Percentiles rank a stretch among this genome's conserved stretches.
phyloP scores from a whole-genome alignment of 2,113 vertebrate species.

The Dipodomys spectabilis region DNA sequence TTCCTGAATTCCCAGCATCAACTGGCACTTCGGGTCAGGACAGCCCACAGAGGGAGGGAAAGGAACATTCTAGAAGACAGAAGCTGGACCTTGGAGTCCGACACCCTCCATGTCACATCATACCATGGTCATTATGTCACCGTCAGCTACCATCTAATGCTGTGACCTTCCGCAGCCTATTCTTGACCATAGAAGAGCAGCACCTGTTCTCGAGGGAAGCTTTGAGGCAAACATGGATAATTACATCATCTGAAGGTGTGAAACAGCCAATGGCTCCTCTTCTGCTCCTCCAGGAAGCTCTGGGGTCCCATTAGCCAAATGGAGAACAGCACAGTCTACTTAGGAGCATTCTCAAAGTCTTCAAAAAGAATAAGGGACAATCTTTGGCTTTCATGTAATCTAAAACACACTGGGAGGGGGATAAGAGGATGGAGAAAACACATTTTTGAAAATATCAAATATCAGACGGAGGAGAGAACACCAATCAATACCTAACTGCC shows the following conservation, averaged over 20 bases:
- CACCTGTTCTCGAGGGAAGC: not conserved
- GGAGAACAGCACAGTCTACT: not conserved
- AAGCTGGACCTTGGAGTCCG: not conserved
- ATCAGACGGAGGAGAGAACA: not conserved
- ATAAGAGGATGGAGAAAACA: not conserved
- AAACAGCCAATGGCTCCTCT: rapidly evolving
- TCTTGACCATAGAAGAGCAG: not conserved
- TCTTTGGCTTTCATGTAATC: constrained; percentile 10
- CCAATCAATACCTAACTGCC: not conserved
- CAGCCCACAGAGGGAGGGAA: not conserved
- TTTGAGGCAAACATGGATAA: rapidly evolving
- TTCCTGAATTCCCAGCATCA: not conserved
- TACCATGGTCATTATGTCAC: not conserved
- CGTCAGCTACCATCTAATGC: not conserved
- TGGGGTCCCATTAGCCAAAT: not conserved
- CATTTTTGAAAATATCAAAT: constrained; percentile 52
- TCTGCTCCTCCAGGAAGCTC: not conserved
- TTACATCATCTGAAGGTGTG: rapidly evolving
- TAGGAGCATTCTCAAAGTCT: not conserved
- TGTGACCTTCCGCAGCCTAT: not conserved
- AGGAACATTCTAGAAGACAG: not conserved
- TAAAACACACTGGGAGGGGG: not conserved
- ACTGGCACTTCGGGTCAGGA: too few species aligned
- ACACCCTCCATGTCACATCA: not conserved
- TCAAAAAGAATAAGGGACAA: constrained; percentile 13